phyloP scores from a whole-genome alignment of 2,797 vertebrate genomes.

The Monodelphis domestica region DNA sequence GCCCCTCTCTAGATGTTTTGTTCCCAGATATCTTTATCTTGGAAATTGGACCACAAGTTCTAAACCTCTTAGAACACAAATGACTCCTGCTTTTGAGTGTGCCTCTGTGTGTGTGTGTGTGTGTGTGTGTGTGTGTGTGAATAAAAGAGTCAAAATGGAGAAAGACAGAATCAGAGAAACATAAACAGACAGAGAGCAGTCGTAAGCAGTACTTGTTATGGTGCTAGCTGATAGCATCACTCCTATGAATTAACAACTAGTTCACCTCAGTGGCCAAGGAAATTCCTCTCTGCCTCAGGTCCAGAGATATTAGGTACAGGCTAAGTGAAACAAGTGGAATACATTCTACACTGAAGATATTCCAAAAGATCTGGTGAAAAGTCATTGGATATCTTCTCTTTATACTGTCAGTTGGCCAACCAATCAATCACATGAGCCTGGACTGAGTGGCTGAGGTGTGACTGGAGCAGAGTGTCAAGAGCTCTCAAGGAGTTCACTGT shows the following conservation, averaged over 20 bases:
- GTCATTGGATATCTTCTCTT: background rate
- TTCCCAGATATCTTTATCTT: background rate
- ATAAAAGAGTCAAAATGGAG: no score
- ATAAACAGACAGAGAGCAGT: no score
- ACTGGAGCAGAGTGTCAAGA: background rate
- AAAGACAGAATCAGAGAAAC: background rate
- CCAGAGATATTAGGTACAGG: no score
- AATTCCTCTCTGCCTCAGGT: no score
- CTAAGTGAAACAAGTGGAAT: no score
- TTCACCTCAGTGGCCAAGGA: no score
- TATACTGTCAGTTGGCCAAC: background rate
- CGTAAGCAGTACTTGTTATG: no score
- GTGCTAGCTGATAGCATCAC: no score
- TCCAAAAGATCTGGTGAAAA: background rate
- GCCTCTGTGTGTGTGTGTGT: no score
- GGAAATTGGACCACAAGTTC: background rate
- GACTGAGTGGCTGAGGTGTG: background rate
- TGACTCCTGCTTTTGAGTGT: background rate
- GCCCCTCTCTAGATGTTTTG: background rate
- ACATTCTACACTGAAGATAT: background rate
- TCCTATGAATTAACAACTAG: no score
- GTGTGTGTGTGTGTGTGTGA: no score
- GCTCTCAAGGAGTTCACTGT: background rate
- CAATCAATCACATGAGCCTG: background rate
- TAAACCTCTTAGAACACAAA: background rate